Evolutionary conservation across 2,888 invertebrate species (phyloP).

Genomic region (Hypomecis punctinalis): DNA sequence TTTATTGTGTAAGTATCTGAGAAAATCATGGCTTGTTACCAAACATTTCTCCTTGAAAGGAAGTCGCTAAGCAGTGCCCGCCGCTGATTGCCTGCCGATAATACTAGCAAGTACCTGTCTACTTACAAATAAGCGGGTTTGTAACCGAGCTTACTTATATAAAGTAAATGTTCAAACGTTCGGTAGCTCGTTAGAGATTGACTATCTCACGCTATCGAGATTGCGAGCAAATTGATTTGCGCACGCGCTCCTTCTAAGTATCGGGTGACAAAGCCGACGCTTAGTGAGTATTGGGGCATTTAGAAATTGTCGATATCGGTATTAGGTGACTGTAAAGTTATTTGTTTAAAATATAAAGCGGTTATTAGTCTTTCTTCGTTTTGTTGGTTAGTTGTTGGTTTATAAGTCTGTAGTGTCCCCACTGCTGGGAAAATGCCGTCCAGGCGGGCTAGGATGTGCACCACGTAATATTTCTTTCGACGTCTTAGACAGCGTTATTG

Average conservation of each 20-base stretch:
- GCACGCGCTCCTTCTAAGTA: constrained; percentile 67
- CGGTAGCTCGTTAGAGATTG: constrained; percentile 66
- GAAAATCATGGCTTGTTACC: constrained; percentile 11
- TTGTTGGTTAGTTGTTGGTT: too few species aligned
- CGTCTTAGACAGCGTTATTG: too few species aligned
- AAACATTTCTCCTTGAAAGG: constrained; percentile 18
- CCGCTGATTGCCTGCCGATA: constrained; percentile 30
- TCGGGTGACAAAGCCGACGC: constrained; percentile 64
- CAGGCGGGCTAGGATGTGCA: too few species aligned
- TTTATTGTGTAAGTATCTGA: neutral
- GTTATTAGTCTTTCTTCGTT: too few species aligned
- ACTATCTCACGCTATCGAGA: constrained; percentile 69
- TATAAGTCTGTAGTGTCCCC: too few species aligned
- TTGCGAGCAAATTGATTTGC: constrained; percentile 73
- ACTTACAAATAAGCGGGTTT: constrained; percentile 32
- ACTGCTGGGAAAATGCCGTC: too few species aligned
- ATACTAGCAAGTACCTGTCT: constrained; percentile 26
- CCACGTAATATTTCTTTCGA: too few species aligned
- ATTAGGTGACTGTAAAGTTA: constrained; percentile 21
- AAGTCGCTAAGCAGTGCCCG: constrained; percentile 17
- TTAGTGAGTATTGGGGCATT: constrained; percentile 56
- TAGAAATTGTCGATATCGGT: constrained; percentile 10
- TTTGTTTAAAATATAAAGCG: too few species aligned
- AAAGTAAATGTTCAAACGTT: constrained; percentile 49
- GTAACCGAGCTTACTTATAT: constrained; percentile 37